These are phyloP conservation scores for Microtus montanus DNA, from an alignment of 2,113 vertebrate genomes.

Conservation along the genomic window DNA sequence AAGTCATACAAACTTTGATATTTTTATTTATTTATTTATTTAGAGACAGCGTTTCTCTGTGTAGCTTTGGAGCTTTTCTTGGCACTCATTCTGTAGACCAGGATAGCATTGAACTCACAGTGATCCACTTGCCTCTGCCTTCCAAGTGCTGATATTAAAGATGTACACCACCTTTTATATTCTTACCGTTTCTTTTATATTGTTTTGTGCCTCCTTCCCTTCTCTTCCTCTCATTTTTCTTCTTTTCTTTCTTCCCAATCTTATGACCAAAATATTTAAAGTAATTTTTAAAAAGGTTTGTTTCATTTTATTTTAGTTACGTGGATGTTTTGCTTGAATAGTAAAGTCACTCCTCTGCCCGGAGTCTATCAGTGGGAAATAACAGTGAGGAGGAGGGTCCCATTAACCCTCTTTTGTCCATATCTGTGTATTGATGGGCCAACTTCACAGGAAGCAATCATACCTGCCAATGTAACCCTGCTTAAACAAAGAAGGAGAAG, in stretches of 20 bases:
- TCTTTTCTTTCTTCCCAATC: background rate
- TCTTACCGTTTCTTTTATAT: background rate
- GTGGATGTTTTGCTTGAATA: background rate
- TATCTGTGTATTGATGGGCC: background rate
- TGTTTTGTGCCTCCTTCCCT: background rate
- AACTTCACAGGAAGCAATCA: background rate
- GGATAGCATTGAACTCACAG: too few species aligned
- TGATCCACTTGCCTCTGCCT: too few species aligned
- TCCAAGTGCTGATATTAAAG: too few species aligned
- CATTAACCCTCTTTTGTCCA: background rate
- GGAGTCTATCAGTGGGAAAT: background rate
- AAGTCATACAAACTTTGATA: background rate
- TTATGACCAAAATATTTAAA: background rate
- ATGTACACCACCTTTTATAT: too few species aligned
- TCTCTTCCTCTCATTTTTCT: background rate
- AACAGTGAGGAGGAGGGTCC: background rate
- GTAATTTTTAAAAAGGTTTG: background rate
- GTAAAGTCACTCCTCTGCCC: background rate
- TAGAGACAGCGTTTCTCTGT: too few species aligned
- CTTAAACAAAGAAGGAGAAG: background rate
- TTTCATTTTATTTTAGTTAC: background rate
- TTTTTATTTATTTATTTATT: too few species aligned
- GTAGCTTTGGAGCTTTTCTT: too few species aligned
- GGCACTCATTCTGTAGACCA: too few species aligned
- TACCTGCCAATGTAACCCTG: background rate